phyloP scores from a whole-genome alignment of 30 jellyfish, hydroid and myxozoan genomes.

The Turritopsis dohrnii region DNA sequence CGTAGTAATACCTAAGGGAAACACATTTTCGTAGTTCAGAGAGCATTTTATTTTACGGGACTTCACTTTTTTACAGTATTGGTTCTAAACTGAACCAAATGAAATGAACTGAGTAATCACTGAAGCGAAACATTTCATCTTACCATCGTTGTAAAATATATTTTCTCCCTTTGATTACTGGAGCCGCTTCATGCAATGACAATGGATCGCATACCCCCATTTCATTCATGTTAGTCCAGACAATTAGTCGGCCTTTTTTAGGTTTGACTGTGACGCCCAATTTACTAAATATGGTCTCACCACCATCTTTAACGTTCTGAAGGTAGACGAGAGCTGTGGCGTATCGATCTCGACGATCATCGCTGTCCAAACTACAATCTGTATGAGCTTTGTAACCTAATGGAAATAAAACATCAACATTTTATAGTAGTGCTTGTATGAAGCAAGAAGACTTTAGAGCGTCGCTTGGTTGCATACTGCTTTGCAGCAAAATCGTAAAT shows the following conservation, averaged over 20 bases:
- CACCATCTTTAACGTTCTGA: constrained; percentile 76
- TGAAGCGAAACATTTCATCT: constrained; percentile 19
- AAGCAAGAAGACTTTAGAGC: no score
- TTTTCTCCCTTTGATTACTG: constrained; percentile 61
- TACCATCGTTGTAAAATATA: constrained; percentile 86
- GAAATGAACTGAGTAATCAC: neutral
- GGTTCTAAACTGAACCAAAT: neutral
- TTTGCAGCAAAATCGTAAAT: no score
- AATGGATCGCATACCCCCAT: constrained; percentile 74
- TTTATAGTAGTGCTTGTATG: neutral
- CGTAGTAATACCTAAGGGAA: constrained; percentile 64
- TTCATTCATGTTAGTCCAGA: constrained; percentile 76
- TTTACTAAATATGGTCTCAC: constrained; percentile 68
- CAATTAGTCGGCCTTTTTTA: constrained; percentile 63
- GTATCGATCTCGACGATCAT: constrained; percentile 65
- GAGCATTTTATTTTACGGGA: neutral
- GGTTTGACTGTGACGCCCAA: constrained; percentile 68
- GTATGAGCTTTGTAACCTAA: constrained; percentile 76
- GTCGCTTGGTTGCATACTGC: no score
- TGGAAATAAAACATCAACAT: neutral
- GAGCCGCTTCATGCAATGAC: constrained; percentile 81
- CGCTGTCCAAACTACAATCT: constrained; percentile 56
- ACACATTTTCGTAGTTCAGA: neutral
- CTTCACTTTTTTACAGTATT: neutral
- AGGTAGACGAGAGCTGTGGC: constrained; percentile 74